phyloP scores from a whole-genome alignment of 92 coral and sea anemone species.

The Porites evermanni region DNA sequence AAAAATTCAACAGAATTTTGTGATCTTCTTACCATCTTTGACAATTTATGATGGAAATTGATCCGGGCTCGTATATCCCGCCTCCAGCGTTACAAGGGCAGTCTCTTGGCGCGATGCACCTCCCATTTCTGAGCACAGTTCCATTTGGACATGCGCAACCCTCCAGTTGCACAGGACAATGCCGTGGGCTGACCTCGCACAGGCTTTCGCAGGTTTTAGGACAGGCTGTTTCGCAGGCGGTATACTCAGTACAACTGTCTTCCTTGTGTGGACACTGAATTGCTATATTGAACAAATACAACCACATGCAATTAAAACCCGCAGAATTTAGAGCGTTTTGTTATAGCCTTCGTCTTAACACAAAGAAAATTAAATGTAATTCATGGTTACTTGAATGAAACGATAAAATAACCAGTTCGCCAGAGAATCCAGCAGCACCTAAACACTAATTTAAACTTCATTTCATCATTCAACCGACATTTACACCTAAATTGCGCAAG shows the following conservation, averaged over 20 bases:
- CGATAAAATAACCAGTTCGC: too few species aligned
- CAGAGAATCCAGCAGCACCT: too few species aligned
- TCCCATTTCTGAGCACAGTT: conserved; percentile 76
- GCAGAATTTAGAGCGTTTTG: neutral
- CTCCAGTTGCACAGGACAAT: conserved; percentile 82
- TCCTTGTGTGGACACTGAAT: conserved; percentile 81
- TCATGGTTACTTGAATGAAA: too few species aligned
- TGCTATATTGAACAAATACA: conserved; percentile 33
- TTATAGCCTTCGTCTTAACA: too few species aligned
- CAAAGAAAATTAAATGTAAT: too few species aligned
- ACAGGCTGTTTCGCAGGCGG: conserved; percentile 79
- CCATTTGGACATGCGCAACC: conserved; percentile 93
- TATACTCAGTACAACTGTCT: conserved; percentile 69
- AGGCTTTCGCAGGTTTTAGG: conserved; percentile 75
- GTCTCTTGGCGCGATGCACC: conserved; percentile 60
- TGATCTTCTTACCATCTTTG: conserved; percentile 79
- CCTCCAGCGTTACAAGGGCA: conserved; percentile 85
- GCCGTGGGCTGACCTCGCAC: conserved; percentile 56
- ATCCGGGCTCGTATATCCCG: conserved; percentile 65
- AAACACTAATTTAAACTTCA: too few species aligned
- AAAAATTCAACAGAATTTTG: neutral
- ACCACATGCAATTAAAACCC: neutral
- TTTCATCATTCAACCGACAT: too few species aligned
- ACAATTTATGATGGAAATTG: conserved; percentile 76
- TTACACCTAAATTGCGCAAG: too few species aligned